phyloP scores from a whole-genome alignment of 2,797 vertebrate genomes.

The Catamblyrhynchus diadema region DNA sequence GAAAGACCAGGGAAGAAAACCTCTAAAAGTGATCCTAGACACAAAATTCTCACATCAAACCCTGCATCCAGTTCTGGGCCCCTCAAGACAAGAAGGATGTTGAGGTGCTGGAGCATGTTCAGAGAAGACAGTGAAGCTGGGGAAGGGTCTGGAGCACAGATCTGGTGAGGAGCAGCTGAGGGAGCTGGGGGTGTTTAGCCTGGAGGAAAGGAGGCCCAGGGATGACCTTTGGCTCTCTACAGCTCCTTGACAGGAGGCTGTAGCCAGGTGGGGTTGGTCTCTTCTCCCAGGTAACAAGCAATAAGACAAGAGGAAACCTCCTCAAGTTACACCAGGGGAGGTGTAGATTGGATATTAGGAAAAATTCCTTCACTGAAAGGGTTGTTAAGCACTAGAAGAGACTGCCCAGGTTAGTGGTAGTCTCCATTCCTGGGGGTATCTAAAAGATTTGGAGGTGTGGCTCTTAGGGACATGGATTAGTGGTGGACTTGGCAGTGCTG shows the following conservation, averaged over 20 bases:
- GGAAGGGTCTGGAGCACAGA: neutral
- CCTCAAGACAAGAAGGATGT: neutral
- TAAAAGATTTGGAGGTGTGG: accelerated
- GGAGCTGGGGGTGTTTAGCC: neutral
- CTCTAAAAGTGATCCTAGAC: neutral
- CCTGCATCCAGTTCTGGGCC: neutral
- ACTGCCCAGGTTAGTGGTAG: neutral
- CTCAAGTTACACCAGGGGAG: neutral
- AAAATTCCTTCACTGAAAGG: neutral
- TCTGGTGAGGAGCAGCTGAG: neutral
- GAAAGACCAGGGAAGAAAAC: neutral
- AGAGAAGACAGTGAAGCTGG: neutral
- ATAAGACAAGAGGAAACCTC: neutral
- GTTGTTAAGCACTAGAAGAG: neutral
- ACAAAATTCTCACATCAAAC: neutral
- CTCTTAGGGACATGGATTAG: neutral
- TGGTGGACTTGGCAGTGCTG: neutral
- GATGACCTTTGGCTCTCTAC: neutral
- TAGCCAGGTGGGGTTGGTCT: neutral
- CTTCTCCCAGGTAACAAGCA: neutral
- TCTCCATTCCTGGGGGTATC: neutral
- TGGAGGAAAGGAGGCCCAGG: neutral
- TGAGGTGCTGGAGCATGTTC: neutral
- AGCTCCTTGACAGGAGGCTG: neutral
- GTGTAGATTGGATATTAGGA: neutral